Base-by-base conservation (phyloP, 1,140 invertebrate species). In the Parapsyche elsis region DNA sequence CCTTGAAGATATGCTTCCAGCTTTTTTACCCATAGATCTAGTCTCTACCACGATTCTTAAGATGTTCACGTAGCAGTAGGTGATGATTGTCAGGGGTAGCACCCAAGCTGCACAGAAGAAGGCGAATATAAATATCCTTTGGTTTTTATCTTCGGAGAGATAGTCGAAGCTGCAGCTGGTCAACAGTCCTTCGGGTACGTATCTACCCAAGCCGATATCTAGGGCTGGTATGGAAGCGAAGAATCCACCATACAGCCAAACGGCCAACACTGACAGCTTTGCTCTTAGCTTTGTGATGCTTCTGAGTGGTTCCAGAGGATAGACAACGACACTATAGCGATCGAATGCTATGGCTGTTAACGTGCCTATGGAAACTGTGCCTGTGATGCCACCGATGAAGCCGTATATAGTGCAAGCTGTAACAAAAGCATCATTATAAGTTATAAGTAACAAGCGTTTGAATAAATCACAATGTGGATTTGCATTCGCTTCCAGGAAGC, bases 101-200 rank as follows among this genome's bases (percentile, higher is more conserved):
- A 92, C 87, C 90, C 92, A 94, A 12, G 93, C 93, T 0, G 91
- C 93, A 9, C 91, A 87, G 82, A 93, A 94, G 84, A 93, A 94
- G 7, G 88, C 83, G 7, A 94, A 90, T 80, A 94, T 94, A 82
- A 93, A 94, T 24, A 89, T 88, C 73, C 90, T 90, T 0, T 90
- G 90, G 0, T 85, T 84, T 0, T 84, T 81, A 81, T 91, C 89
- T 44, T 91, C 89, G 5, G 91, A 91, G 1, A 96, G 87, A 84
- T 95, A 96, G 84, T 95, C 94, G 82, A 94, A 96, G 80, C 94
- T 94, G 87, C 94, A 96, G 82, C 92, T 94, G 5, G 94, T 95
- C 67, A 95, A 87, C 80, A 92, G 94, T 5, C 94, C 94, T 87
- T 95, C 94, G 0, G 94, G 93, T 10, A 94, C 92, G 86, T 95